Base-by-base conservation (phyloP, 1,140 invertebrate species). In the Rhagoletis zephyria region DNA sequence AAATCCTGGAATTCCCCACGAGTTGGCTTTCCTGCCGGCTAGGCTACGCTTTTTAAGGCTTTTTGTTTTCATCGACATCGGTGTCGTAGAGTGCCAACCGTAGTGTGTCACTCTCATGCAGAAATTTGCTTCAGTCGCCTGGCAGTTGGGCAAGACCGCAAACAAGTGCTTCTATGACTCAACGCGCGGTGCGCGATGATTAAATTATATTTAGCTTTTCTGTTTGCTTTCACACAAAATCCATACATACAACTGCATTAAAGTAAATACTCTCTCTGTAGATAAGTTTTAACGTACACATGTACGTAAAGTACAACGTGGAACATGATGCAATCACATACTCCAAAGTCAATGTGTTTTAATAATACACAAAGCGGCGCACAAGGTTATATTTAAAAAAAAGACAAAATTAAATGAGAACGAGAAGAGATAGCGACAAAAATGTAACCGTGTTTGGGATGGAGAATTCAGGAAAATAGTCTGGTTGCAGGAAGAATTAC, bases 11-110 rank as follows among this genome's bases (percentile, higher is more conserved):
- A 30, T 30, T 30, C 30, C 30, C 30, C 30, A 30, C 30, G 30
- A 30, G 30, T 30, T 30, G 30, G 30, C 30, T 30, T 30, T 30
- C 30, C 30, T 30, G 30, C 30, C 30, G 30, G 30, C 30, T 30
- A 30, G 30, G 6, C 59, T 60, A 12, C 64, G 10, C 64, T 12
- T 19, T 67, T 67, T 67, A 12, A 30, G 19, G 67, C 4, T 16
- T 74, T 45, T 74, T 74, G 67, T 74, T 74, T 30, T 74, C 40
- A 74, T 48, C 67, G 30, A 67, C 30, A 10, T 67, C 65, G 10
- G 12, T 30, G 65, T 14, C 65, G 40, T 42, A 16, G 42, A 4
- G 16, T 74, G 42, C 3, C 40, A 45, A 45, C 10, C 67, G 45
- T 74, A 74, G 42, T 45, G 30, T 30, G 30, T 30, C 42, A 74